Evolutionary conservation across 2,113 vertebrate genomes (phyloP), one percentile per base, ranked within the genome.

Genomic region (Porphyrio hochstetteri): DNA sequence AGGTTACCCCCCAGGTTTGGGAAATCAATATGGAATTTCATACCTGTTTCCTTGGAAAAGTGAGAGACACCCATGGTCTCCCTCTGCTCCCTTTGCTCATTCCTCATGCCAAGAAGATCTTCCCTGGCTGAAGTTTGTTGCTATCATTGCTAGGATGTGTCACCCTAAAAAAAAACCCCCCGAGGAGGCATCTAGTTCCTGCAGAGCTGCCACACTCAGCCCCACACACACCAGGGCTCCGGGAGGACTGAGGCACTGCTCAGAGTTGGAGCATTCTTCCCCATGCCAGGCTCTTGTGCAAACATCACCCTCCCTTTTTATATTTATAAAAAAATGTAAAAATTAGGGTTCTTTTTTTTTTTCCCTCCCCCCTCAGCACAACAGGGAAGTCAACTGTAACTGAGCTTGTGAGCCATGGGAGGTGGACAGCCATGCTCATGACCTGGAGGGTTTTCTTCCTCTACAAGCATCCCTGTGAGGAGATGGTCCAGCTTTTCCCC

Each of bases 171-270:
- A 40, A 7, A 44, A 44, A 18, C 18, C 1, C 0, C 10, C 42
- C 11, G 1, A 2, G 8, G 52, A 78, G 9, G 56, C 69, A 52
- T 38, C 24, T 1, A 7, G 44, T 27, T 81, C 29, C 24, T 1
- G 0, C 24, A 57, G 63, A 68, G n/a, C 2, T 10, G 27, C 20
- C 5, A 7, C 16, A 40, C 7, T 69, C 9, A 61, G 13, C 23
- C 27, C 36, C 9, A 2, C 11, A 21, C 9, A 21, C 2, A 1
- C 15, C 1, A 5, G 35, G 27, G 7, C 40, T 38, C 2, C 0
- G 23, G 31, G 15, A 65, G 23, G 35, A 57, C 15, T 0, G 5
- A 86, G 23, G 52, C 25, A 71, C 25, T 0, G 2, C 59, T 81
- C 23, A 7, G 36, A n/a, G 44, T 35, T 89, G 35, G 40, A 84